These are phyloP conservation scores for Thaumatotibia leucotreta DNA, from an alignment of 1,140 invertebrate species.

Conservation along the genomic window DNA sequence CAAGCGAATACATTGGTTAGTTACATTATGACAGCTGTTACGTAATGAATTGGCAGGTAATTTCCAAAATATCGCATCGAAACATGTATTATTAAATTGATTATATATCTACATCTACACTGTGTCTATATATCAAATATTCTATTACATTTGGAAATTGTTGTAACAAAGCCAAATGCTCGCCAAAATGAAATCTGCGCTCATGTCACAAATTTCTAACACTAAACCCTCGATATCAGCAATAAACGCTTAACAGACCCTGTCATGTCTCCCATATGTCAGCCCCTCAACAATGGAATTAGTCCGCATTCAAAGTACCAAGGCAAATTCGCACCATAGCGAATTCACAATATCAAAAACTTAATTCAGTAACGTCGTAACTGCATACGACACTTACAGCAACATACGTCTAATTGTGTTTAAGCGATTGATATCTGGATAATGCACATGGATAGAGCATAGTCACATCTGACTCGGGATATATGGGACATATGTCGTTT, in stretches of 20 bases:
- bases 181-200: not conserved
- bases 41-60: too few species aligned
- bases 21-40: too few species aligned
- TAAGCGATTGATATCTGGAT: not conserved
- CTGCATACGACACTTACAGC: not conserved
- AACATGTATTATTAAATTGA: too few species aligned
- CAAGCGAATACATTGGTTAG: too few species aligned
- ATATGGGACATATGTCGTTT: not conserved
- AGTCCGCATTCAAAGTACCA: conserved; percentile 71
- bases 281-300: conserved; percentile 69
- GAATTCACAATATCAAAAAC: conserved; percentile 41
- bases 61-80: too few species aligned
- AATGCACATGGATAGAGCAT: not conserved
- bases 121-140: too few species aligned
- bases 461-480: not conserved
- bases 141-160: too few species aligned
- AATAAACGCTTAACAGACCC: conserved; percentile 57
- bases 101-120: too few species aligned
- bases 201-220: not conserved
- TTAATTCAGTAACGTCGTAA: not conserved
- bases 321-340: conserved; percentile 60
- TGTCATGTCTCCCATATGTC: conserved; percentile 66
- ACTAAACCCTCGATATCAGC: conserved; percentile 43
- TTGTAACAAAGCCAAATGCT: not conserved
- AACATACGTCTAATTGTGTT: not conserved